These are phyloP conservation scores for Synanthedon myopaeformis DNA, from an alignment of 2,888 invertebrate genomes.

Conservation along the genomic window DNA sequence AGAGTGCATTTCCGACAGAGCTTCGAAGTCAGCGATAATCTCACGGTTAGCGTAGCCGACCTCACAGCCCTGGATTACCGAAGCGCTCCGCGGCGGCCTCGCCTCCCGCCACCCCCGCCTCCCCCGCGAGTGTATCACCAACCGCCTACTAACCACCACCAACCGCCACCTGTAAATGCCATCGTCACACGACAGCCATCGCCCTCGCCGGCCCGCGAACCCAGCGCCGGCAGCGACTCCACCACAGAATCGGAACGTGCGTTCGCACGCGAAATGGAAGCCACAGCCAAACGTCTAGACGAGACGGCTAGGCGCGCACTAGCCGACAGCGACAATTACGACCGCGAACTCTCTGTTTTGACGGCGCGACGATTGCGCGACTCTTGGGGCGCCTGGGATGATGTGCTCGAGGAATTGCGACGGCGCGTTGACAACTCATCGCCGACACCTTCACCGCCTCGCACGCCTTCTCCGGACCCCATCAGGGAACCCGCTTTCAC, in stretches of 20 bases:
- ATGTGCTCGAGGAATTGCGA: conserved; percentile 57
- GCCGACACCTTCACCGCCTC: conserved; percentile 47
- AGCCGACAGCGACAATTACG: conserved; percentile 67
- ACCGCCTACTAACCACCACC: conserved; percentile 3
- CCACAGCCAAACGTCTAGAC: conserved; percentile 54
- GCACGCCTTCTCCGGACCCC: conserved; percentile 52
- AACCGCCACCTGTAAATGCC: conserved; percentile 9
- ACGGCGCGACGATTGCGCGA: conserved; percentile 60
- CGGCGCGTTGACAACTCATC: conserved; percentile 52
- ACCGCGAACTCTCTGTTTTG: conserved; percentile 68
- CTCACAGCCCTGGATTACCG: conserved; percentile 72
- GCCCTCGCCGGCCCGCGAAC: conserved; percentile 41
- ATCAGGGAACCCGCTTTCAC: conserved; percentile 63
- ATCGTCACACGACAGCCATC: conserved; percentile 16
- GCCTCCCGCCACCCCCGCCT: conserved; percentile 50
- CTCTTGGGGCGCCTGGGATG: conserved; percentile 66
- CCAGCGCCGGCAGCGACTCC: conserved; percentile 58
- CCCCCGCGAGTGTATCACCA: conserved; percentile 20
- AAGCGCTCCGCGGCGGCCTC: conserved; percentile 39
- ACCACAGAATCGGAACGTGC: conserved; percentile 61
- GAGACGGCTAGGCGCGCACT: conserved; percentile 50
- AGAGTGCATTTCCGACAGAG: conserved; percentile 57
- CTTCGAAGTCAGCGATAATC: conserved; percentile 58
- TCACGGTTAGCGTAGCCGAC: conserved; percentile 74
- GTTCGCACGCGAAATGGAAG: conserved; percentile 59